Base-by-base conservation (phyloP, 2,113 vertebrate genomes). In the Silurus glanis region DNA sequence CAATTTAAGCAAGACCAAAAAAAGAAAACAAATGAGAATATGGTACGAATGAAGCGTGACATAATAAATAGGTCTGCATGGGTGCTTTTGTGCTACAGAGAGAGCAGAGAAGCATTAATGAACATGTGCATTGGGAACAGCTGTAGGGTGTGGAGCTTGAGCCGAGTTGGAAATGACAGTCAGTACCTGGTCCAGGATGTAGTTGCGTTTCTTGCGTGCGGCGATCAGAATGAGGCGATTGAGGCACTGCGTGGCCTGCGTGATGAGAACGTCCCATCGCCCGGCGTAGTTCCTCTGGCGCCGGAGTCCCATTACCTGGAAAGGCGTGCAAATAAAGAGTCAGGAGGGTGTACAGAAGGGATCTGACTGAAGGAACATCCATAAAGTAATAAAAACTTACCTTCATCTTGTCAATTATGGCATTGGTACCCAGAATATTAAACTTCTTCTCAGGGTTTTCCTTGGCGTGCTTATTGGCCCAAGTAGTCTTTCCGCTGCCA, bases 381-480 rank as follows among this genome's bases (percentile, higher is more conserved):
- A 37, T 37, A 37, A 4, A 25, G n/a, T 8, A 53, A 14, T 9
- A 83, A 0, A 5, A 72, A 2, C 53, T 45, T 28, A 96, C 96
- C 94, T 94, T 94, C 96, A 97, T 97, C 85, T 96, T 96, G 51
- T 96, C 96, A 95, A 97, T 96, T 89, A 97, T 97, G 83, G 95
- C 94, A 23, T 97, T 96, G 90, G 96, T 96, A 5, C 96, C 96
- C 88, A 97, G 89, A 79, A 96, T 95, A 89, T 96, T 96, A 89
- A 93, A 97, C 64, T 96, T 96, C 92, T 96, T 96, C 64, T 87
- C 88, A 1, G 96, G 96, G 83, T 96, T 92, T 87, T 94, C 95
- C 9, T 92, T 91, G 0, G 95, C 91, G 14, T 97, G 94, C 74
- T 95, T 96, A 64, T 90, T 88, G 3, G 96, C 96, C 96, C 96